Evolutionary conservation across 92 coral and sea anemone genomes (phyloP).

Genomic region (Ricordea florida): DNA sequence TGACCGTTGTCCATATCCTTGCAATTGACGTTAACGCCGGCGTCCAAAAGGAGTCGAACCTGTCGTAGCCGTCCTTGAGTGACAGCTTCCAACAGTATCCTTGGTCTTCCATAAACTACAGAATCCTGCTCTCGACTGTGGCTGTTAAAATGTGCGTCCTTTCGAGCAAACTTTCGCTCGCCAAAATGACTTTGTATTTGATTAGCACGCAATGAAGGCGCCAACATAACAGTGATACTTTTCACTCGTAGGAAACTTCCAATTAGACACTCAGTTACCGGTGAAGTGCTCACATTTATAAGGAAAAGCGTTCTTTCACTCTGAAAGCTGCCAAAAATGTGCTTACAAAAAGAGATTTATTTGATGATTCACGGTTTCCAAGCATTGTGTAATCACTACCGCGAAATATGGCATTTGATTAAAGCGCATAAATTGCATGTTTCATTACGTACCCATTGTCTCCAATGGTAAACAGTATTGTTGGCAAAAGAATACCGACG

Average conservation of each 20-base stretch:
- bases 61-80: slow-evolving; percentile 83
- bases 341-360: not conserved
- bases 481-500: slow-evolving; percentile 9
- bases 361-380: not conserved
- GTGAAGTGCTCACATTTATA: not conserved
- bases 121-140: not conserved
- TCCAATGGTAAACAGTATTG: not conserved
- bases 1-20: slow-evolving; percentile 77
- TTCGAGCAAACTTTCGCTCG: not conserved
- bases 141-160: not conserved
- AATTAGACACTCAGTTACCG: not conserved
- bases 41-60: slow-evolving; percentile 80
- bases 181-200: slow-evolving; percentile 9
- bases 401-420: not conserved
- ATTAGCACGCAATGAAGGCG: slow-evolving; percentile 11
- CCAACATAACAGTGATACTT: not conserved
- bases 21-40: slow-evolving; percentile 90
- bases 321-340: too few relatives aligned
- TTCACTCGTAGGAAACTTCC: not conserved
- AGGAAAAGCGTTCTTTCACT: too few relatives aligned
- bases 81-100: slow-evolving; percentile 89
- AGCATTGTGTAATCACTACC: slow-evolving; percentile 6
- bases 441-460: not conserved
- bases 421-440: slow-evolving; percentile 6
- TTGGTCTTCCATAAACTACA: slow-evolving; percentile 61